Base-by-base conservation (phyloP, 2,888 invertebrate genomes). In the Hesperia comma region DNA sequence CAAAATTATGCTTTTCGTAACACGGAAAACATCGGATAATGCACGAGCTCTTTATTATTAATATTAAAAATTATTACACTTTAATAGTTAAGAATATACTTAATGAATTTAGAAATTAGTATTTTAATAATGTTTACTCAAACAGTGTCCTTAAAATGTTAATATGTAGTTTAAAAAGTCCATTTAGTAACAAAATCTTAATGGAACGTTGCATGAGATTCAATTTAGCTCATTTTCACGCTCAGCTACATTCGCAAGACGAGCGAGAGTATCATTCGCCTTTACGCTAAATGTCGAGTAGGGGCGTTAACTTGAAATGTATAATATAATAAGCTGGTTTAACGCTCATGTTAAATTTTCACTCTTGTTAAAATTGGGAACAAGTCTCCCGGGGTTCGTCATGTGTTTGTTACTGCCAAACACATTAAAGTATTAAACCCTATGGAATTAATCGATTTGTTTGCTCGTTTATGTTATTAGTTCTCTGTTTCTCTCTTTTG, bases 281-380 rank as follows among this genome's bases (percentile, higher is more conserved):
- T 43, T 21, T 8, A 56, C 41, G n/a, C 41, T 17, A 3, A 21
- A n/a, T 21, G 15, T 8, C 10, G 26, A 2, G 26, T n/a, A 32
- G 15, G 7, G 41, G 14, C 41, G 41, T 41, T 21, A 57, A 57
- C 7, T 57, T 57, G 17, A 40, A 56, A 19, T 40, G 17, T 55
- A 21, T 55, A 17, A 26, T 53, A 53, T 53, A 56, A 56, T 19
- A 14, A n/a, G 37, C 37, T 19, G 19, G 14, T 37, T 56, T 56
- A 15, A 56, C 37, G 55, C 37, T 15, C 40, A 19, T 56, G 19
- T 40, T 55, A 33, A 37, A 55, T 37, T 55, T 55, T 33, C 55
- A 7, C 43, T 46, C 10, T 26, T 46, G 8, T 46, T 17, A 46
- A 46, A 46, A 17, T 46, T 46, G 43, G 43, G 43, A 7, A 5